Conservation (phyloP, 2,888 invertebrate species). For the Drosophila prostipennis region DNA sequence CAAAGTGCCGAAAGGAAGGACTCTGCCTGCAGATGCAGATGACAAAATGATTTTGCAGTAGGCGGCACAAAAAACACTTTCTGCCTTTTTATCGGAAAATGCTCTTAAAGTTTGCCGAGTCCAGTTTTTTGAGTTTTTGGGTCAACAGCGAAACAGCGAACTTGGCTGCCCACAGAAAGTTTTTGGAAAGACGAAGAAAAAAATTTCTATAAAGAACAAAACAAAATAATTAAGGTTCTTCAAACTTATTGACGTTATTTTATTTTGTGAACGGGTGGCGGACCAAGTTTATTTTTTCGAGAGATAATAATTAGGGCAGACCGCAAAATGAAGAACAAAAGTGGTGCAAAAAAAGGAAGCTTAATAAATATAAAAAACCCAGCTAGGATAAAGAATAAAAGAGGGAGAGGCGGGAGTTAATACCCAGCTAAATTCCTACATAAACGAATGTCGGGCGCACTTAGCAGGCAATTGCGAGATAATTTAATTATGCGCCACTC, state of each 20-base stretch:
- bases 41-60: constrained; percentile 39
- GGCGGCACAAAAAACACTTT: constrained; percentile 41
- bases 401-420: constrained; percentile 34
- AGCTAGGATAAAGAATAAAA: constrained; percentile 30
- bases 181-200: constrained; percentile 31
- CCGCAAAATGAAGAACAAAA: constrained; percentile 50
- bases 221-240: constrained; percentile 73
- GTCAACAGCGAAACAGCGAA: constrained; percentile 48
- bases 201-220: constrained; percentile 14
- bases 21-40: constrained; percentile 18
- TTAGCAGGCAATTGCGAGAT: constrained; percentile 78
- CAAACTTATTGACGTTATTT: constrained; percentile 71
- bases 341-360: constrained; percentile 54
- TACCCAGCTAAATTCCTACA: constrained; percentile 56
- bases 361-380: constrained; percentile 61
- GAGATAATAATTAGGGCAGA: constrained; percentile 70
- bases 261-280: constrained; percentile 33
- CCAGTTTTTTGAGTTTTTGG: constrained; percentile 30
- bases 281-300: constrained; percentile 24
- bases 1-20: constrained; percentile 45
- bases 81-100: constrained; percentile 41
- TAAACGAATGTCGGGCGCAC: constrained; percentile 66
- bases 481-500: constrained; percentile 70
- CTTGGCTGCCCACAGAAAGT: constrained; percentile 49
- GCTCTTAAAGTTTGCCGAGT: constrained; percentile 49